These are phyloP conservation scores for Malacoctenus gilli DNA, from an alignment of 2,797 vertebrate species.

Conservation along the genomic window DNA sequence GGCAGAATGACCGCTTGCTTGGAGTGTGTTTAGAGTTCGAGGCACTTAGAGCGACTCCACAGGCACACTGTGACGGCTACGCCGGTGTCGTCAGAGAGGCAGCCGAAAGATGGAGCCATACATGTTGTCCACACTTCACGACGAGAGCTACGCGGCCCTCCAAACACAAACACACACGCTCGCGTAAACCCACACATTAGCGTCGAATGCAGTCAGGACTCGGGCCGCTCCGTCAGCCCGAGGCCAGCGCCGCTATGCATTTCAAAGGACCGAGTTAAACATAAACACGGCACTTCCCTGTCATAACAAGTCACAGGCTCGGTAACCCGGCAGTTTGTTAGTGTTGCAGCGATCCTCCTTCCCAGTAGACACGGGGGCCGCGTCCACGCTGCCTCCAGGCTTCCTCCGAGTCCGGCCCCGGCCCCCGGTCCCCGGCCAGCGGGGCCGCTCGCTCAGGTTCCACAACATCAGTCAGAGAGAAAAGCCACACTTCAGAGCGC, in stretches of 20 bases:
- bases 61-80: slow-evolving; percentile 1
- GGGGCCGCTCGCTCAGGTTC: slow-evolving; percentile 50
- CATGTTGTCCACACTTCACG: slow-evolving; percentile 23
- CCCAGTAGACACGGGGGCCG: slow-evolving; percentile 54
- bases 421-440: slow-evolving; percentile 39
- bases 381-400: slow-evolving; percentile 64
- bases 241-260: slow-evolving; percentile 68
- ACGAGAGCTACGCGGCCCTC: slow-evolving; percentile 19
- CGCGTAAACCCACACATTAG: slow-evolving; percentile 28
- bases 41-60: neutral
- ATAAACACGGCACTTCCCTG: slow-evolving; percentile 80
- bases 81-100: slow-evolving; percentile 16
- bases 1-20: neutral
- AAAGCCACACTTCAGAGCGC: slow-evolving; percentile 33
- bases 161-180: slow-evolving; percentile 21
- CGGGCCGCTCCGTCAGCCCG: slow-evolving; percentile 60
- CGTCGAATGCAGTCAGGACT: slow-evolving; percentile 46
- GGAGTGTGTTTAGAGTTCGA: neutral
- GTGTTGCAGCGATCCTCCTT: slow-evolving; percentile 73
- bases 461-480: slow-evolving; percentile 45
- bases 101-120: slow-evolving; percentile 16
- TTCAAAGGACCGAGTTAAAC: slow-evolving; percentile 76
- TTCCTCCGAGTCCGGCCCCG: slow-evolving; percentile 51
- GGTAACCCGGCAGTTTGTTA: slow-evolving; percentile 70
- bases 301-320: slow-evolving; percentile 74